Evolutionary conservation across 2,797 vertebrate species (phyloP), one percentile per base, ranked within the genome.

Genomic region (Distichodus sexfasciatus): DNA sequence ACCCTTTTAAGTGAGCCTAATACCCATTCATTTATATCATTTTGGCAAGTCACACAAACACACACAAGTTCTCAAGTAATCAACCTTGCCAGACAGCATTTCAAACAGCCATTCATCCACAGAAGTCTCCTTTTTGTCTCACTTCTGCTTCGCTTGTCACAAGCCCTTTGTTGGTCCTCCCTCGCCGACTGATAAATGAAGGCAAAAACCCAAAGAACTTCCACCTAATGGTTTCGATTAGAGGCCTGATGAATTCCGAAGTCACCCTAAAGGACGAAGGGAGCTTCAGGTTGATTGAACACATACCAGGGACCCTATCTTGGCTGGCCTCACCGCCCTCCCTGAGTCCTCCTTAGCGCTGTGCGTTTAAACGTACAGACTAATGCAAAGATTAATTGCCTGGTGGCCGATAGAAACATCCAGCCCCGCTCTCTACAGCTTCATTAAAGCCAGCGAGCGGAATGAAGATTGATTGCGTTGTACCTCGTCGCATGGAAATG

Each of bases 371-470:
- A 77, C 62, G 76, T 71, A 70, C 17, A 1, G 57, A 59, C 71
- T 84, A 85, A 82, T 80, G 81, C 81, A 68, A 71, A 79, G 81
- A 83, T 83, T 84, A 78, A 89, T 82, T 57, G 24, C 63, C 69
- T 50, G 26, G 11, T 63, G 58, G 68, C 74, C 69, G 75, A 79
- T 77, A 71, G 71, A 85, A 69, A 65, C 82, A 76, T 79, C 83
- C 73, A 58, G 63, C 36, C n/a, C 62, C 69, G 23, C 41, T 31
- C 62, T 58, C 60, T 73, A 77, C 46, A 68, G 75, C 71, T 80
- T 79, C 64, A 74, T 80, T 80, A 77, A 78, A 70, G 19, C 61
- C 48, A 48, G 40, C 3, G 21, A 51, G 72, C 43, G 67, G 72
- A 75, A 79, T 74, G 65, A 79, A 82, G 81, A 83, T 72, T 71